Evolutionary conservation across 2,113 vertebrate genomes (phyloP).

Genomic region (Pseudorectes ferrugineus): DNA sequence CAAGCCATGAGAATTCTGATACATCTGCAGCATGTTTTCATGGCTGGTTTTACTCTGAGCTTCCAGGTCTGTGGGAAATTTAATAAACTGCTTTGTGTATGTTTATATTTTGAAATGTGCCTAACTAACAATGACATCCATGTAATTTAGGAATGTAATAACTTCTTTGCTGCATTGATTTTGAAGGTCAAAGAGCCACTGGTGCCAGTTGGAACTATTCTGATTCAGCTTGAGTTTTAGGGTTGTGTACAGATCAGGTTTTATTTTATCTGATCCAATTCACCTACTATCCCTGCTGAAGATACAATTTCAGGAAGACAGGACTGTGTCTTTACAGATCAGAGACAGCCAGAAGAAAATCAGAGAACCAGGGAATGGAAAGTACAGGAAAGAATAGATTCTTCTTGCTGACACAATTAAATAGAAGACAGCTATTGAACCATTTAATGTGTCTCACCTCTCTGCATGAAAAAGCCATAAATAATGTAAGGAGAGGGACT

Average conservation of each 20-base stretch:
- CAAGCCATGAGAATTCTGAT: not conserved
- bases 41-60: not conserved
- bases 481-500: conserved; percentile 30
- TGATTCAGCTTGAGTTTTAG: not conserved
- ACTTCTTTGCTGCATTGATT: not conserved
- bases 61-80: not conserved
- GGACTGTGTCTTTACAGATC: not conserved
- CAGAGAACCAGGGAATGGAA: not conserved
- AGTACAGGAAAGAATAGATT: not conserved
- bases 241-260: not conserved
- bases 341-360: not conserved
- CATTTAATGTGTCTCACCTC: conserved; percentile 34
- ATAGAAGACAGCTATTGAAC: conserved; percentile 42
- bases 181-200: not conserved
- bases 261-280: conserved; percentile 1
- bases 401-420: conserved; percentile 34
- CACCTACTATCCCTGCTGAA: not conserved
- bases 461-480: conserved; percentile 32
- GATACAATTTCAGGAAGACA: not conserved
- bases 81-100: not conserved
- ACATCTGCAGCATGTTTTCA: not conserved
- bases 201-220: not conserved
- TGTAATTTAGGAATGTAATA: not conserved
- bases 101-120: not conserved
- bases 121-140: not conserved